phyloP scores from a whole-genome alignment of 2,888 invertebrate species.

The Callosobruchus maculatus region DNA sequence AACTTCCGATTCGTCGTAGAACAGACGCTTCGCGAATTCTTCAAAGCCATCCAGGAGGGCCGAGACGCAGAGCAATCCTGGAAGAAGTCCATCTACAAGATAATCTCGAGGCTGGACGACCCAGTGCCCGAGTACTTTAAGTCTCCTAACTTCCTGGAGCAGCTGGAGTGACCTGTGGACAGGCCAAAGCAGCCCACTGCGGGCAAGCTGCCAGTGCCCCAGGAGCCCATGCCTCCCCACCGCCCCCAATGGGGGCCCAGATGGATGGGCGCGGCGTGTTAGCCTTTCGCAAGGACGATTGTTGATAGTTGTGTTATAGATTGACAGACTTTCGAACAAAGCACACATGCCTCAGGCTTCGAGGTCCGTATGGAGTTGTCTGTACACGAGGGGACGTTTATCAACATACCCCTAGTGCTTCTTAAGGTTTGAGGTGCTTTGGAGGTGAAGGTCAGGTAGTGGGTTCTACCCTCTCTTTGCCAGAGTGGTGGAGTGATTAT shows the following conservation, averaged over 20 bases:
- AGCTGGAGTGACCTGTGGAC: conserved; percentile 74
- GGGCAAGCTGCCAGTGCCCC: neutral
- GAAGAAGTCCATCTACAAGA: conserved; percentile 99
- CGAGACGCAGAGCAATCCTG: conserved; percentile 99
- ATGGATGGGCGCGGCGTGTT: neutral
- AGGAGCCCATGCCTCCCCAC: neutral
- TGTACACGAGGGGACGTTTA: neutral
- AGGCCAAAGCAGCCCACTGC: neutral
- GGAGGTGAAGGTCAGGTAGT: too few relatives aligned
- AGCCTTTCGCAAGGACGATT: conserved; percentile 23
- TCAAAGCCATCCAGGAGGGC: conserved; percentile 93
- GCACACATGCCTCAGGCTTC: conserved; percentile 42
- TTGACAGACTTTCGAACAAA: conserved; percentile 36
- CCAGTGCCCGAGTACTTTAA: conserved; percentile 99
- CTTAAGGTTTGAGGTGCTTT: too few relatives aligned
- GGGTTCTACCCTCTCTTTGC: too few relatives aligned
- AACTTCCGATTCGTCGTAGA: conserved; percentile 97
- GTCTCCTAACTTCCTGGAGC: conserved; percentile 98
- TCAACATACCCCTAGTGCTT: neutral
- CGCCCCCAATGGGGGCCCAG: neutral
- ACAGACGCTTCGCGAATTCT: conserved; percentile 97
- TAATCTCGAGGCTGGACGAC: conserved; percentile 98
- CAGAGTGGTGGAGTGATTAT: too few relatives aligned
- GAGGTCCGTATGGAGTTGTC: conserved; percentile 28
- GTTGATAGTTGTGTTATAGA: conserved; percentile 45